Evolutionary conservation across 2,888 invertebrate species (phyloP).

Genomic region (Aspidapion aeneum): DNA sequence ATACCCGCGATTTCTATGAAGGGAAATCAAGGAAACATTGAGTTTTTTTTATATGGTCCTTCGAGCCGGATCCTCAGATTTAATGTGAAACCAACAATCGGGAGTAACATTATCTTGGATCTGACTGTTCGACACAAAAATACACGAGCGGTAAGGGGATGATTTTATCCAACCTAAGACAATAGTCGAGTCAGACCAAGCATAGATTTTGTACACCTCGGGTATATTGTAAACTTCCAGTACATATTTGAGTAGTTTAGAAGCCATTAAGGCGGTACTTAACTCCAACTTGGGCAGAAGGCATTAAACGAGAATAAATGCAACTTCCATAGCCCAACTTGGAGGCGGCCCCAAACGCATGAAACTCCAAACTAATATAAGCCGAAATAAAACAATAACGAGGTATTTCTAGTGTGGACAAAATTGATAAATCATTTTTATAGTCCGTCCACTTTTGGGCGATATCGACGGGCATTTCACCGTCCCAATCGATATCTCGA

Average conservation of each 20-base stretch:
- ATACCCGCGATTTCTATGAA: too few species aligned
- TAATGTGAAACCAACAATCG: background rate
- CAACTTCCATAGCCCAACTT: conserved; percentile 3
- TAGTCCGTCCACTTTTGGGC: background rate
- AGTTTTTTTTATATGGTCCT: too few species aligned
- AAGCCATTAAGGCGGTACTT: conserved; percentile 4
- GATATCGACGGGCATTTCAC: conserved; percentile 3
- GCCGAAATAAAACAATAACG: conserved; percentile 3
- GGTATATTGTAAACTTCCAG: background rate
- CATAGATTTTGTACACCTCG: background rate
- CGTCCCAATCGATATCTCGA: conserved; percentile 1
- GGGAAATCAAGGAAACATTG: too few species aligned
- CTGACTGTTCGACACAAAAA: conserved; percentile 3
- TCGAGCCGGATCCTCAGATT: background rate
- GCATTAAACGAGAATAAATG: background rate
- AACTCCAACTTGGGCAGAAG: background rate
- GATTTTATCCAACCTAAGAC: conserved; percentile 5
- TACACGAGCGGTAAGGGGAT: background rate
- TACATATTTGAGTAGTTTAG: conserved; percentile 1
- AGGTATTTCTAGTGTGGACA: conserved; percentile 4
- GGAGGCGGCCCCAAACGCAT: background rate
- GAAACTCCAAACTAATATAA: conserved; percentile 1
- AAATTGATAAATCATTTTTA: too few species aligned
- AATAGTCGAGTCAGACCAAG: too few species aligned
- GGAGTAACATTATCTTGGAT: background rate